Evolutionary conservation across 2,888 invertebrate genomes (phyloP).

Genomic region (Apeira syringaria): DNA sequence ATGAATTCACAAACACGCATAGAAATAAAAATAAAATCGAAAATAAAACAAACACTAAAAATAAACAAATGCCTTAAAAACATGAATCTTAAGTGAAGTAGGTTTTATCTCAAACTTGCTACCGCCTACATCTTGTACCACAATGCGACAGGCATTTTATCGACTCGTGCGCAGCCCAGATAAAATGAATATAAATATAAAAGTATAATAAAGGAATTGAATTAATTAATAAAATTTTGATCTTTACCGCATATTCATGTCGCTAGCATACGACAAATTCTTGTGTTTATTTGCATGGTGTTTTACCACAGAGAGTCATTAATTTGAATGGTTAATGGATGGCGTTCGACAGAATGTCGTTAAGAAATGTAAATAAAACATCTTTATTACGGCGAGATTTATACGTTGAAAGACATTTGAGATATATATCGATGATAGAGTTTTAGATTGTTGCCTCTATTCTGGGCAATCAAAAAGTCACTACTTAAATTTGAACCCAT

Average conservation of each 20-base stretch:
- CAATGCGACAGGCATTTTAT: constrained; percentile 60
- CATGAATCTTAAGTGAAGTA: no score
- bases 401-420: constrained; percentile 21
- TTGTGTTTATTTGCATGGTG: constrained; percentile 46
- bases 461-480: constrained; percentile 2
- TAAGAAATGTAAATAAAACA: constrained; percentile 27
- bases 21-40: no score
- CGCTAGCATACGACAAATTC: constrained; percentile 69
- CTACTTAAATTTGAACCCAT: background rate
- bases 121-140: constrained; percentile 29
- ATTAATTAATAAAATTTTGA: constrained; percentile 78
- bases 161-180: constrained; percentile 72
- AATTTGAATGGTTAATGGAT: constrained; percentile 28
- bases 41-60: no score
- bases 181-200: constrained; percentile 73
- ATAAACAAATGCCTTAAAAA: no score
- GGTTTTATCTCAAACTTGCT: background rate
- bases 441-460: constrained; percentile 7
- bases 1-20: no score
- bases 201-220: constrained; percentile 68
- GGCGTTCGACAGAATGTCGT: constrained; percentile 24
- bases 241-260: constrained; percentile 55
- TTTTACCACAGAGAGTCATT: constrained; percentile 39
- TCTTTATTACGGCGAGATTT: constrained; percentile 24
- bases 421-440: constrained; percentile 12